phyloP scores from a whole-genome alignment of 1,140 invertebrate species.

The Vollenhovia emeryi region DNA sequence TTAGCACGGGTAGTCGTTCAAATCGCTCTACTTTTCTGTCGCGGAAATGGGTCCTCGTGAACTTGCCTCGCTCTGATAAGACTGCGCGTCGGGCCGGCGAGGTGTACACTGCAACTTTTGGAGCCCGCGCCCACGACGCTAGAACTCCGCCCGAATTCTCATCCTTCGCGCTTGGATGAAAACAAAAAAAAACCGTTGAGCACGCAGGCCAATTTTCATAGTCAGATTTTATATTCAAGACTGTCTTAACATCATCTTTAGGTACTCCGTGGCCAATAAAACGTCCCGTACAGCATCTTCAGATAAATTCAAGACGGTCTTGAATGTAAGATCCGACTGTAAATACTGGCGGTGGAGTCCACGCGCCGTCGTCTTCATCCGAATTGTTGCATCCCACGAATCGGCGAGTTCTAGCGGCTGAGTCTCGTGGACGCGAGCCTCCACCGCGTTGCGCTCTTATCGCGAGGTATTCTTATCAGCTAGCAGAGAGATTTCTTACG shows the following conservation, averaged over 20 bases:
- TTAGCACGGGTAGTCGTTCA: background rate
- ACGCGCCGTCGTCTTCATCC: too few species aligned
- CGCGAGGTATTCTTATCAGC: conserved; percentile 49
- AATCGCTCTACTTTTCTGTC: conserved; percentile 8
- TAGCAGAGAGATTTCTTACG: conserved; percentile 59
- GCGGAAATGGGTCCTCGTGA: background rate
- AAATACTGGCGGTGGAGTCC: too few species aligned
- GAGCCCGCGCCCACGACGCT: background rate
- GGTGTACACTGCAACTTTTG: background rate
- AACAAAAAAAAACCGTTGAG: too few species aligned
- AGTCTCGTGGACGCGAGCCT: background rate
- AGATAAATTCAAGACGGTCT: too few species aligned
- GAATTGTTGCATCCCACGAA: background rate
- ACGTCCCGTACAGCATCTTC: too few species aligned
- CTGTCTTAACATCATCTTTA: too few species aligned
- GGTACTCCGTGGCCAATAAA: too few species aligned
- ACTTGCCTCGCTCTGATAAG: background rate
- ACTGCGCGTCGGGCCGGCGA: background rate
- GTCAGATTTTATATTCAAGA: too few species aligned
- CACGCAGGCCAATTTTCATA: too few species aligned
- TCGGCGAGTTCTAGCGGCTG: background rate
- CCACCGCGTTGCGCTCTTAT: background rate
- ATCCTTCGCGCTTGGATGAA: background rate
- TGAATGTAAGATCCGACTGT: too few species aligned
- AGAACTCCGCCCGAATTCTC: background rate